Base-by-base conservation (phyloP, 2,888 invertebrate species). In the Marronus borbonicus region DNA sequence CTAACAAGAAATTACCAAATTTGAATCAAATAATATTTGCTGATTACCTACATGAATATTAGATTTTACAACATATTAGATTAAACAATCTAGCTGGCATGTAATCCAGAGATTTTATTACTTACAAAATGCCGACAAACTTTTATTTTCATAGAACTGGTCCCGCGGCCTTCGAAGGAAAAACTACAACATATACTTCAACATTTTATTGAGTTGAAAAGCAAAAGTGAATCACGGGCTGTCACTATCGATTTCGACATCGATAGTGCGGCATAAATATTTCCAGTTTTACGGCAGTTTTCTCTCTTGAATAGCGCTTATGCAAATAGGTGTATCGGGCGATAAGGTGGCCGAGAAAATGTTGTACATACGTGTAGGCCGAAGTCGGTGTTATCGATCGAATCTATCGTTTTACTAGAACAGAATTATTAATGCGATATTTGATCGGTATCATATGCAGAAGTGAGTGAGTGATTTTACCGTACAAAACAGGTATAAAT, bases 241-340 rank as follows among this genome's bases (percentile, higher is more conserved):
- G 68, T 60, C 72, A 60, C 24, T 72, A 72, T 72, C 20, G 72
- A 72, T 72, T 72, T 72, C 72, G 44, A 72, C 72, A 60, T 72
- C 39, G 72, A 60, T 60, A 60, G 24, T 12, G 20, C 60, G 8
- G 60, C 60, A 60, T 72, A 60, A 72, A 72, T 44, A 72, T 72
- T 72, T 72, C 72, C 72, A 72, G 72, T 72, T 72, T 72, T 72
- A 72, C 72, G 72, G 60, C 58, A 72, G 58, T 72, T 72, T 72
- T 72, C 72, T 70, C 70, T 58, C 58, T 60, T 39, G 44, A 49
- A 44, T 12, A 68, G 28, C 68, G 68, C 24, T 72, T 60, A 72
- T 72, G 72, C 72, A 60, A 72, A 72, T 72, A 8, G 24, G 24
- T 20, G 44, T 36, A 60, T 36, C 44, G 70, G 17, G 55, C 17